Evolutionary conservation across 2,888 invertebrate genomes (phyloP), one percentile per base, ranked within the genome.

Genomic region (Hemithea aestivaria): DNA sequence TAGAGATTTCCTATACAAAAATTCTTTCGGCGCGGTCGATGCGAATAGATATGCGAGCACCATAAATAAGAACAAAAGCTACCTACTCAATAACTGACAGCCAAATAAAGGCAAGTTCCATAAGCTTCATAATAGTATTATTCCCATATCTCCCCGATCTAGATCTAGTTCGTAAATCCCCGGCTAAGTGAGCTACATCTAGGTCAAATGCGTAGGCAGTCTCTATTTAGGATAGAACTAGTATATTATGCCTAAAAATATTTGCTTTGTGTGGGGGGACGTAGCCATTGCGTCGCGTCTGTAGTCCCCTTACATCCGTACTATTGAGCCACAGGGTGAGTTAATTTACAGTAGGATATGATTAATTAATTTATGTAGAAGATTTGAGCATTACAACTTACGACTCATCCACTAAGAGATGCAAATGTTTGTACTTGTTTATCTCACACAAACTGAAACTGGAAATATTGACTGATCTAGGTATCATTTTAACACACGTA

Each of bases 281-380:
- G 56, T 56, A 59, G 58, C 53, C 51, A 46, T 31, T 50, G 46
- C 51, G 58, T 48, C 56, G 60, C 59, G 53, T 46, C 53, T 48
- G 40, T 44, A 37, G 58, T 49, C 58, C 53, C 56, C 58, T 40
- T 56, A 32, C 65, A 72, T 76, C 79, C 79, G 77, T 73, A 58
- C 29, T 37, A 27, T 62, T 68, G 73, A 66, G 12, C 32, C 67
- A 67, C 64, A 69, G 41, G 20, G 7, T 12, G 3, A 8, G 8
- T 16, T 16, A 31, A 3, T 23, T 12, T 21, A 22, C n/a, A 40
- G 31, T 10, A 20, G 9, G n/a, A 6, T 20, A 9, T 9, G 25
- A 7, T 27, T 6, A 4, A 4, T 6, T 6, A 20, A 20, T 20
- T 20, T 6, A 6, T 6, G 4, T 20, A 20, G 5, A 20, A 31